Evolutionary conservation across 2,113 vertebrate species (phyloP), one percentile per base, ranked within the genome.

Genomic region (Thunnus maccoyii): DNA sequence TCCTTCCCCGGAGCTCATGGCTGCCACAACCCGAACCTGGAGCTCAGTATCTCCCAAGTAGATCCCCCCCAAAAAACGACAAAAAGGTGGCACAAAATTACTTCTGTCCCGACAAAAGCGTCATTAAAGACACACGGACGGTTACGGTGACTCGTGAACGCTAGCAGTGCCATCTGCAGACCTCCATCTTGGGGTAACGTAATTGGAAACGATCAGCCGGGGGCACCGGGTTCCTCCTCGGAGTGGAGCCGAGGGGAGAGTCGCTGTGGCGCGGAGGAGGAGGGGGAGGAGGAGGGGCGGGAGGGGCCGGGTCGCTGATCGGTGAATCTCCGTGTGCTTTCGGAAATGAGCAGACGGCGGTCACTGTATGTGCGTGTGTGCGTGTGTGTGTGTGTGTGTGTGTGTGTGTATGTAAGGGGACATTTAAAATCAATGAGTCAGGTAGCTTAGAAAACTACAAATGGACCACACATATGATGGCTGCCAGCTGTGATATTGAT

Each of bases 1-100:
- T 90, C 95, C 97, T 92, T 98, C 98, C 84, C 95, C 97, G 83
- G 95, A 96, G 94, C 96, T 96, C 96, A 95, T 97, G 95, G 94
- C 94, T 95, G 94, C 92, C 83, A 85, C 76, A 79, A 90, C 74
- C 84, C 86, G 81, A 78, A 73, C 82, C 86, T 51, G 83, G 82
- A 88, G 85, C 87, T 89, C 88, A 91, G 58, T 66, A 82, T 89
- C 91, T 92, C 91, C 90, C 78, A 48, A 88, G 83, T 83, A 83
- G 80, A 83, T 65, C 58, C 76, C 69, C 70, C 69, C 70, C 36
- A 48, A 67, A 89, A 90, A 87, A 67, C 17, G 82, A 77, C n/a
- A 76, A 80, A 73, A 88, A 88, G 78, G 72, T 52, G 79, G 57
- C 86, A 66, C 85, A 74, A 84, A 65, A 81, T 92, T 87, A 85